Evolutionary conservation across 2,888 invertebrate species (phyloP).

Genomic region (Helleia helle): DNA sequence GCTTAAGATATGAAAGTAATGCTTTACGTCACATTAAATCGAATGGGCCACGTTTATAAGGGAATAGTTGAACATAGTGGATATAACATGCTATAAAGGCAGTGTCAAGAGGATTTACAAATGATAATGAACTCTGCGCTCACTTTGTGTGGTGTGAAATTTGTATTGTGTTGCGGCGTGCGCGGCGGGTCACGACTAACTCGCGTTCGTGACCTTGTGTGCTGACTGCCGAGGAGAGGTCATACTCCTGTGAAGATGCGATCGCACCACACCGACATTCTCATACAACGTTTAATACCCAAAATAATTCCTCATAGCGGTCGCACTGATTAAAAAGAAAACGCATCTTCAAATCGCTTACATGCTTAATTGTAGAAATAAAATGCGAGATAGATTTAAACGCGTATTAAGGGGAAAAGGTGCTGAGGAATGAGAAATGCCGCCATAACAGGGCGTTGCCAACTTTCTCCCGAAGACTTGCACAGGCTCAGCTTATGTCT

Average conservation of each 20-base stretch:
- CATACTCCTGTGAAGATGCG: conserved; percentile 63
- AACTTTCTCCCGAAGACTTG: conserved; percentile 49
- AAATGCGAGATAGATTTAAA: conserved; percentile 30
- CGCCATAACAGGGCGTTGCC: conserved; percentile 58
- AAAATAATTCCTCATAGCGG: neutral
- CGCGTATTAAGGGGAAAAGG: conserved; percentile 53
- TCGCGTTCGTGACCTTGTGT: conserved; percentile 72
- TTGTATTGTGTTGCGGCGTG: conserved; percentile 44
- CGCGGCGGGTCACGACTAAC: conserved; percentile 64
- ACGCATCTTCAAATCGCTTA: neutral
- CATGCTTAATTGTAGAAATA: neutral
- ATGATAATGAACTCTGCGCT: conserved; percentile 53
- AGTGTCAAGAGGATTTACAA: conserved; percentile 32
- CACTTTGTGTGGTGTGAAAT: conserved; percentile 42
- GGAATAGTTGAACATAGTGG: conserved; percentile 24
- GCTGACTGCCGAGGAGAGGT: conserved; percentile 65
- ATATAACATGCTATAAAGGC: conserved; percentile 41
- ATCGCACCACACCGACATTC: conserved; percentile 42
- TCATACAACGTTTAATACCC: conserved; percentile 21
- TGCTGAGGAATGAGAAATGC: conserved; percentile 58
- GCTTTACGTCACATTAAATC: too few species aligned
- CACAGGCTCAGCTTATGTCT: conserved; percentile 33
- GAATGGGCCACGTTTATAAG: neutral
- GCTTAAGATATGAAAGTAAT: too few species aligned
- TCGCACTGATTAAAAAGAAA: neutral